Evolutionary conservation across 2,797 vertebrate genomes (phyloP), one percentile per base, ranked within the genome.

Genomic region (Notamacropus eugenii): DNA sequence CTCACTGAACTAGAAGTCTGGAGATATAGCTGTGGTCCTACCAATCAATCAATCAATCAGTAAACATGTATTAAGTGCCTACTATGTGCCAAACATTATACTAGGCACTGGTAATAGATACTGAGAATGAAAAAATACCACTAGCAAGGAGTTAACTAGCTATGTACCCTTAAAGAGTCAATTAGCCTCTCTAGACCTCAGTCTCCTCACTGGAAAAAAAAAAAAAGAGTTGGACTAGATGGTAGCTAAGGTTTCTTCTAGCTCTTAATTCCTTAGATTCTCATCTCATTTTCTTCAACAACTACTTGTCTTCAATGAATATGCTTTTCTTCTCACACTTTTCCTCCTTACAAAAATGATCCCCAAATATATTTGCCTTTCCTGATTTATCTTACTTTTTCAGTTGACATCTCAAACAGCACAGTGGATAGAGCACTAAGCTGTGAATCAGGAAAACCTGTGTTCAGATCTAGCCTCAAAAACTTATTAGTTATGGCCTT

Each of bases 311-410:
- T 4, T 82, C 28, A 12, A 3, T 0, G 50, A 93, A 67, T 24
- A 91, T 54, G 94, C 24, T 92, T 55, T n/a, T 50, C 29, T 5
- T 82, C 67, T 82, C n/a, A 82, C n/a, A 46, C 19, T 82, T 82
- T 46, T 5, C 91, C 19, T 54, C 94, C 50, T 57, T 67, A 92
- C 4, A 9, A 34, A 94, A 90, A 97, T 59, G 92, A 40, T n/a
- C 95, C 58, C 40, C 40, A 94, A 92, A 13, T 91, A 95, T 40
- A 54, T 57, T 59, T 96, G 90, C 92, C 94, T 13, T 95, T 95
- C 55, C 96, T 95, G 95, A 97, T 62, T 92, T 94, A 96, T 94
- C 55, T 96, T 3, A 11, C 31, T 91, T 40, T 93, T 95, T 58
- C 27, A 67, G 29, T 91, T 54, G 93, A 19, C 29, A 57, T 50